phyloP scores from a whole-genome alignment of 2,797 vertebrate genomes.

The Acridotheres tristis region DNA sequence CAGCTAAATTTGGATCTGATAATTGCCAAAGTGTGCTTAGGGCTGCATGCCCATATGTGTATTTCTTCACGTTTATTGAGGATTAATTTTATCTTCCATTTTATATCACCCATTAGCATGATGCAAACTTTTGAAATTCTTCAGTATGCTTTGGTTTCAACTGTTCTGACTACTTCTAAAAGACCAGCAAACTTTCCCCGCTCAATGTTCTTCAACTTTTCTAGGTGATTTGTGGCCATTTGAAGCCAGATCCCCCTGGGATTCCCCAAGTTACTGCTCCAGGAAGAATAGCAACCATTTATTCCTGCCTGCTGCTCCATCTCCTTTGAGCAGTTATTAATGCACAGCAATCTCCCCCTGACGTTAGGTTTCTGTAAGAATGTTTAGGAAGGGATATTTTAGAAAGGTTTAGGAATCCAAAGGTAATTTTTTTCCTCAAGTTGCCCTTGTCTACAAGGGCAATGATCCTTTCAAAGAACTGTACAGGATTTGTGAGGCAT shows the following conservation, averaged over 20 bases:
- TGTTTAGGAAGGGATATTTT: constrained; percentile 54
- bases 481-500: not conserved
- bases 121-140: not conserved
- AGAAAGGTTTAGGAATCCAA: constrained; percentile 38
- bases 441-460: constrained; percentile 19
- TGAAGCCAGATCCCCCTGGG: constrained; percentile 6
- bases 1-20: not conserved
- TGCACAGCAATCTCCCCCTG: not conserved
- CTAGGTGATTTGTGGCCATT: constrained; percentile 39
- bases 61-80: not conserved
- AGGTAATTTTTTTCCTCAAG: constrained; percentile 28
- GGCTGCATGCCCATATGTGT: not conserved
- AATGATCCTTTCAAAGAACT: constrained; percentile 27
- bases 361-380: not conserved
- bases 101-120: not conserved
- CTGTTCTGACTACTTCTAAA: not conserved
- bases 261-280: not conserved
- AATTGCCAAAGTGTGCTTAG: not conserved
- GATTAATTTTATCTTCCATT: not conserved
- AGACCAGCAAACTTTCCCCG: not conserved
- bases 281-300: constrained; percentile 51
- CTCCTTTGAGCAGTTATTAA: constrained; percentile 46
- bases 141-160: not conserved
- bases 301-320: constrained; percentile 23
- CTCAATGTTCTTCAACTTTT: not conserved